These are phyloP conservation scores for Urocitellus parryii DNA, from an alignment of 2,113 vertebrate species.

Conservation along the genomic window DNA sequence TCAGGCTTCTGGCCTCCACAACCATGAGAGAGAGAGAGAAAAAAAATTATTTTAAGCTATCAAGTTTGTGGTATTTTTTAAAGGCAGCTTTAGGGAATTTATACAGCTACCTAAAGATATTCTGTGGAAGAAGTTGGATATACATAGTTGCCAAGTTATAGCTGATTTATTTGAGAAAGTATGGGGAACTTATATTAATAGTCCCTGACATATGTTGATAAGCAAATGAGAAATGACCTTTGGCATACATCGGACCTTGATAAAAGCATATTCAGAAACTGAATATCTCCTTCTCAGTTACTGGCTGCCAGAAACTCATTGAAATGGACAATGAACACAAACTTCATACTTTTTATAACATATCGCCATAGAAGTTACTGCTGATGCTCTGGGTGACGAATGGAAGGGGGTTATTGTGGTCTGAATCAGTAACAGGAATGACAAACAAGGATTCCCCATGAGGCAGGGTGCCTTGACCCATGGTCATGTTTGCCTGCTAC, in stretches of 20 bases:
- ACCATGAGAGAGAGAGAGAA: background rate
- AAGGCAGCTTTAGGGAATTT: background rate
- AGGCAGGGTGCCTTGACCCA: too few relatives aligned
- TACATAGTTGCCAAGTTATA: background rate
- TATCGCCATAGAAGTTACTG: too few relatives aligned
- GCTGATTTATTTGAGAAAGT: conserved; percentile 18
- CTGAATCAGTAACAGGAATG: too few relatives aligned
- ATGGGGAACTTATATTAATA: background rate
- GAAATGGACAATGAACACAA: too few relatives aligned
- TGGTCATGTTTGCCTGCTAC: too few relatives aligned
- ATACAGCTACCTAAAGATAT: background rate
- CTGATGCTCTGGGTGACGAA: too few relatives aligned
- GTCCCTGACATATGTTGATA: background rate
- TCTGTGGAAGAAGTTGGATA: background rate
- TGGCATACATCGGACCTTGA: background rate
- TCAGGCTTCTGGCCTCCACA: background rate
- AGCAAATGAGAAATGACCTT: background rate
- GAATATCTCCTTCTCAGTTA: too few relatives aligned
- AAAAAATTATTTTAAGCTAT: background rate
- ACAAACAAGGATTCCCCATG: too few relatives aligned
- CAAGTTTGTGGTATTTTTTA: background rate
- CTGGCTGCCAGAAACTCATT: too few relatives aligned
- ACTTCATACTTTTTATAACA: too few relatives aligned
- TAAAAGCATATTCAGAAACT: background rate
- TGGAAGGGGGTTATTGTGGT: too few relatives aligned